Percentiles rank a stretch among this genome's conserved stretches.
phyloP scores from a whole-genome alignment of 2,797 vertebrate species.

The Premnoplex brunnescens region DNA sequence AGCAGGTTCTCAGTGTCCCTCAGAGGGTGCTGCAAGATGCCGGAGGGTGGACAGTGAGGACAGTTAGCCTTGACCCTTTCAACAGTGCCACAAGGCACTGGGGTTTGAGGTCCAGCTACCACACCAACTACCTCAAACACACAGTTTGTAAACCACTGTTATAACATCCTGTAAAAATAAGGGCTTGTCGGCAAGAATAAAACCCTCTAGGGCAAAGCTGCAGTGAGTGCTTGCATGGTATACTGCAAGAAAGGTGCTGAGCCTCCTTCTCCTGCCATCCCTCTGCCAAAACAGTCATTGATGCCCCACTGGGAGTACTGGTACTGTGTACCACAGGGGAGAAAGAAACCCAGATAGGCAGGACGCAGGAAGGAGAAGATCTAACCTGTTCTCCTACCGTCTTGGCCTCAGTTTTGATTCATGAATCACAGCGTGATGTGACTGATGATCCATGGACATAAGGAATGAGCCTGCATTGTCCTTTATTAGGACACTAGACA shows the following conservation, averaged over 20 bases:
- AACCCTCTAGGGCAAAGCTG: background rate
- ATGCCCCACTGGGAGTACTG: background rate
- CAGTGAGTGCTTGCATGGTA: background rate
- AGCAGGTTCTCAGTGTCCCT: background rate
- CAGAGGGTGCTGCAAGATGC: background rate
- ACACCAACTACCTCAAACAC: background rate
- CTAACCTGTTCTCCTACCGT: background rate
- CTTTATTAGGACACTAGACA: background rate
- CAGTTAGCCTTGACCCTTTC: fast-evolving
- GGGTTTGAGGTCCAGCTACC: background rate
- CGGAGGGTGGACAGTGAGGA: background rate
- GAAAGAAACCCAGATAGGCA: background rate
- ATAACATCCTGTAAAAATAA: background rate
- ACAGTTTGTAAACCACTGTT: background rate
- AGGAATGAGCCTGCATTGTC: background rate
- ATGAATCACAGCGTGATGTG: background rate
- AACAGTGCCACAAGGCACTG: background rate
- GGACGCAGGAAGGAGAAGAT: background rate
- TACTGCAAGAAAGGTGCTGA: background rate
- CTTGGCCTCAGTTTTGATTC: background rate
- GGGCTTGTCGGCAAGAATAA: background rate
- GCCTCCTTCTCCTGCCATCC: background rate
- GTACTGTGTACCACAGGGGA: background rate
- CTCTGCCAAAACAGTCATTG: background rate
- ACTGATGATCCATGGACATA: background rate